These are phyloP conservation scores for Eriosoma lanigerum DNA, from an alignment of 1,140 invertebrate genomes.

Conservation along the genomic window DNA sequence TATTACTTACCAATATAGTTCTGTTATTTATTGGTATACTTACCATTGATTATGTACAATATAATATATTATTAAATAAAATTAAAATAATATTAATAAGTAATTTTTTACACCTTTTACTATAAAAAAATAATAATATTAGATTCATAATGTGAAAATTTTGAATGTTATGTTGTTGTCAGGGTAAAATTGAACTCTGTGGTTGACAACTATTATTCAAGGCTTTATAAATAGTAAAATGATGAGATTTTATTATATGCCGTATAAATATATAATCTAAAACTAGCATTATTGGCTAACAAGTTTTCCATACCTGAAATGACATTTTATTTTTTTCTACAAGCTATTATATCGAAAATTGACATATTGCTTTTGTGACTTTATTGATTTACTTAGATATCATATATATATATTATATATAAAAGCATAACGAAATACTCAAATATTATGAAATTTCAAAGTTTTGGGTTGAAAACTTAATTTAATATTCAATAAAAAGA, in stretches of 20 bases:
- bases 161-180: slow-evolving; percentile 7
- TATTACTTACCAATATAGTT: too few species aligned
- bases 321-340: neutral
- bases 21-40: too few species aligned
- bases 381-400: neutral
- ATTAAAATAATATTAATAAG: neutral
- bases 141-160: slow-evolving; percentile 8
- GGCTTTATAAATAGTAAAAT: slow-evolving; percentile 4
- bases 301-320: slow-evolving; percentile 16
- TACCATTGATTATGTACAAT: too few species aligned
- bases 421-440: neutral
- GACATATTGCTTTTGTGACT: slow-evolving; percentile 1
- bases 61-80: too few species aligned
- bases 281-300: neutral
- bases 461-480: too few species aligned
- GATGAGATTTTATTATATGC: slow-evolving; percentile 2
- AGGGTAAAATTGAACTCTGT: neutral
- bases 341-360: neutral
- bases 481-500: too few species aligned
- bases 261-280: slow-evolving; percentile 6
- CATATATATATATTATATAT: neutral
- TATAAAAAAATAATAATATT: neutral
- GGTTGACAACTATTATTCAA: slow-evolving; percentile 24
- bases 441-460: too few species aligned
- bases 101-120: neutral